Percentiles rank a stretch among this genome's conserved stretches.
Conservation (phyloP, 1,140 invertebrate genomes). For the Pseudomyrmex flavicornis region DNA sequence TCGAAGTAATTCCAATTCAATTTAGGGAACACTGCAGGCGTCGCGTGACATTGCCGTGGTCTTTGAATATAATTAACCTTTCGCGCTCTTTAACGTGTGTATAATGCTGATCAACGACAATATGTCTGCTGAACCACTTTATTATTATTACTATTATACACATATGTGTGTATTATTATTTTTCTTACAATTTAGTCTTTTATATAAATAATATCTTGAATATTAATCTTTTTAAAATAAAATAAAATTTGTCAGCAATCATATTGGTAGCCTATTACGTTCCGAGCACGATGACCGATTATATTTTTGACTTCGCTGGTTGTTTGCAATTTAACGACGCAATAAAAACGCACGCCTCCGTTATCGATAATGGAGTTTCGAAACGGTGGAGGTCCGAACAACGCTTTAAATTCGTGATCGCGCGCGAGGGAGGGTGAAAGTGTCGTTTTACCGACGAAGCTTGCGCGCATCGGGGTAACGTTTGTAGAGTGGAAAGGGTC, state of each 20-base stretch:
- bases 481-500: conserved; percentile 37
- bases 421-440: conserved; percentile 50
- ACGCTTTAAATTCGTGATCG: conserved; percentile 36
- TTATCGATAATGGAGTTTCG: conserved; percentile 53
- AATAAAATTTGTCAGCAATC: conserved; percentile 18
- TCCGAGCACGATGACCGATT: conserved; percentile 29
- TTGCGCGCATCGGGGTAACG: conserved; percentile 58
- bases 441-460: conserved; percentile 13
- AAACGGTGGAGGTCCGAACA: conserved; percentile 40
- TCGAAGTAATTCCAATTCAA: conserved; percentile 47
- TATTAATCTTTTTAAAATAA: neutral
- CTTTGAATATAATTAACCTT: conserved; percentile 52
- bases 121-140: too few species aligned
- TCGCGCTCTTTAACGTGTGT: neutral
- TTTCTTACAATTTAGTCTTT: neutral
- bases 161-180: neutral
- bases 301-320: conserved; percentile 29
- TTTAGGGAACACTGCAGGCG: conserved; percentile 15
- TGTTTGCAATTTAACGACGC: conserved; percentile 48
- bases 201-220: neutral
- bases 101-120: neutral
- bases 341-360: conserved; percentile 35
- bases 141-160: too few species aligned
- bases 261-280: conserved; percentile 3
- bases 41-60: conserved; percentile 7